Evolutionary conservation across 2,113 vertebrate species (phyloP).

Genomic region (Patagioenas fasciata): DNA sequence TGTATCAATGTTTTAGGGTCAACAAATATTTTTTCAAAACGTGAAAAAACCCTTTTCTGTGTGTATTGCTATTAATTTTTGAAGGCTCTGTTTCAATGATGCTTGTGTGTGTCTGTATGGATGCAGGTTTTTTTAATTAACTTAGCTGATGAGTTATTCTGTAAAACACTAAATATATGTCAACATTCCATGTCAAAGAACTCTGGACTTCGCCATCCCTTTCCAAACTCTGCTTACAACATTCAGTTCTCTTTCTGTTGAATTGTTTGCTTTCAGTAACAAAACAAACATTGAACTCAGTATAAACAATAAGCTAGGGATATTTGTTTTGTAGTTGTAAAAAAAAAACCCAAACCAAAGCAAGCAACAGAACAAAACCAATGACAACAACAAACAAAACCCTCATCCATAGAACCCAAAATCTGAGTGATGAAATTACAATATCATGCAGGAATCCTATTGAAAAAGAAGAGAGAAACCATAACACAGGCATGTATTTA

Average conservation of each 20-base stretch:
- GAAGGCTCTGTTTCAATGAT: background rate
- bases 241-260: background rate
- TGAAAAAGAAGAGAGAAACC: background rate
- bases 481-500: background rate
- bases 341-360: background rate
- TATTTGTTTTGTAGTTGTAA: background rate
- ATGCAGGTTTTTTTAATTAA: background rate
- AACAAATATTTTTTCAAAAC: background rate
- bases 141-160: background rate
- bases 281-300: background rate
- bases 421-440: background rate
- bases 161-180: background rate
- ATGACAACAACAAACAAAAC: background rate
- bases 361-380: background rate
- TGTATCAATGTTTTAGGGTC: background rate
- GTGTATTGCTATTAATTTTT: background rate
- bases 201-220: background rate
- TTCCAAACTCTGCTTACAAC: background rate
- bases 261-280: background rate
- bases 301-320: background rate
- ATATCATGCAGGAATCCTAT: background rate
- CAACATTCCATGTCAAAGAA: background rate
- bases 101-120: background rate
- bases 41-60: rapidly evolving
- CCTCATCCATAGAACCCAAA: background rate